Base-by-base conservation (phyloP, 2,888 invertebrate species). In the Dioctria linearis region DNA sequence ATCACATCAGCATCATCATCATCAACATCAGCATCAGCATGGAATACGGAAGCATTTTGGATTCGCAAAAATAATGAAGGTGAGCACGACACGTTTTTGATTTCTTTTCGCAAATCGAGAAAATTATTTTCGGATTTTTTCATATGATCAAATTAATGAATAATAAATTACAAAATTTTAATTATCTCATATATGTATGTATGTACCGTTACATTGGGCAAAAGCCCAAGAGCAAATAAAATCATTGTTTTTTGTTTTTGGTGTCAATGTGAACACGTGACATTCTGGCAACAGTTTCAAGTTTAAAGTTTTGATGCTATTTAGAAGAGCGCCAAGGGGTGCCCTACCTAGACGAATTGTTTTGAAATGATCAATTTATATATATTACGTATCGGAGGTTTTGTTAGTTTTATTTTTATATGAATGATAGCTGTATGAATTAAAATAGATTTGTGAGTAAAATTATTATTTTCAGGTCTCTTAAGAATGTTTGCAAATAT, bases 281-380 rank as follows among this genome's bases (percentile, higher is more conserved):
- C 37, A 11, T 3, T 6, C 46, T 71, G 71, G 71, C 71, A 71
- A 6, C 13, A 11, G 39, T 71, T 71, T 71, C 71, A 71, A 71
- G 71, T 71, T 71, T 71, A 71, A 54, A 71, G 71, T 71, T 71
- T 51, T 54, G 39, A 9, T 54, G 49, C 71, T 71, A 54, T 71
- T 71, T 51, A 71, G 51, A 71, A 8, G 39, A 51, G 51, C 51
- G 54, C 71, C 71, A 51, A 49, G 37, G n/a, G n/a, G 54, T 71
- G 71, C 54, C 42, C 40, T 25, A 25, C 25, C 40, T 8, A 71
- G 71, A 25, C 4, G 51, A 67, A 71, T 71, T 71, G 71, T 71
- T 71, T 25, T 39, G 51, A 51, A 54, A 71, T 11, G n/a, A n/a
- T 40, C 39, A 71, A 71, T 71, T 71, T 51, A 25, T 25, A 25